These are phyloP conservation scores for Natrix natrix DNA, from an alignment of 2,797 vertebrate species.

Conservation along the genomic window DNA sequence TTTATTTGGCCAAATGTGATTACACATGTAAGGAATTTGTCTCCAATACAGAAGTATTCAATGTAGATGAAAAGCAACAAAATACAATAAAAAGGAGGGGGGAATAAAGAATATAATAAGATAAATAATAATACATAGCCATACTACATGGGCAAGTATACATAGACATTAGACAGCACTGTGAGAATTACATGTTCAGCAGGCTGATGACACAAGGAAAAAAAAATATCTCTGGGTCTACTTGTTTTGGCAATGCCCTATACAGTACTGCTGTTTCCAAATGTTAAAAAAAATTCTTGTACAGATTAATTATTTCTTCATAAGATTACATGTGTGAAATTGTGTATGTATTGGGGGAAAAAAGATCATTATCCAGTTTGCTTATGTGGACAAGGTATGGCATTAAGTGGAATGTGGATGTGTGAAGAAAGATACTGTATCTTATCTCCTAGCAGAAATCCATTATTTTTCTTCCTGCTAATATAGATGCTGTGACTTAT, in stretches of 20 bases:
- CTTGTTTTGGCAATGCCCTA: neutral
- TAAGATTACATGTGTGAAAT: neutral
- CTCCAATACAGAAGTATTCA: neutral
- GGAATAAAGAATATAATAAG: neutral
- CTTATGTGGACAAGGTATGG: neutral
- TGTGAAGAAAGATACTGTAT: conserved; percentile 37
- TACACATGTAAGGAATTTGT: neutral
- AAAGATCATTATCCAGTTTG: neutral
- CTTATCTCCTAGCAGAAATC: conserved; percentile 53
- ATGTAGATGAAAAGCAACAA: neutral
- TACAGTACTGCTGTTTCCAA: neutral
- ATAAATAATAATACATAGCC: neutral
- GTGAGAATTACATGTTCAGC: neutral
- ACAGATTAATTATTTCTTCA: neutral
- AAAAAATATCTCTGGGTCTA: neutral
- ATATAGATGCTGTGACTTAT: conserved; percentile 54
- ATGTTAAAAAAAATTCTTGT: fast-evolving
- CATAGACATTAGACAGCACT: neutral
- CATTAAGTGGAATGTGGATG: conserved; percentile 41
- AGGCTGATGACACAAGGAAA: neutral
- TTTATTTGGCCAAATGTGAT: neutral
- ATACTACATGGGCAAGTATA: neutral
- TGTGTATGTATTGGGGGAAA: neutral
- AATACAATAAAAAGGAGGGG: neutral
- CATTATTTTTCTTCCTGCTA: conserved; percentile 53